These are phyloP conservation scores for Sphaerophoria rueppellii DNA, from an alignment of 2,888 invertebrate species.

Conservation along the genomic window DNA sequence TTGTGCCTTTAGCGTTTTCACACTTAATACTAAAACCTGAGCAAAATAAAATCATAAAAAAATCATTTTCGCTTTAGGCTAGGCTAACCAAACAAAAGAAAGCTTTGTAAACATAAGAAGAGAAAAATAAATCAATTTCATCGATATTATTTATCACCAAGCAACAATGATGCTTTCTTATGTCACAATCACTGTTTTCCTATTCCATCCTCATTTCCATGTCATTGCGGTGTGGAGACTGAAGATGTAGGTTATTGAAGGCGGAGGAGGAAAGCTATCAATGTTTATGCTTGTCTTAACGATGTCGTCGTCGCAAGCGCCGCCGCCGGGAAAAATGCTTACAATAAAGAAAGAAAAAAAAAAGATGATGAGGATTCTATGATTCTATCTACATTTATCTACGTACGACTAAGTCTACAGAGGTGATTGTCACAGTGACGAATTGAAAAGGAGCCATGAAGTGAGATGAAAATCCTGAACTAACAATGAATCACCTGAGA, in stretches of 20 bases:
- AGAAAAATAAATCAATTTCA: conserved; percentile 54
- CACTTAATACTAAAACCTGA: neutral
- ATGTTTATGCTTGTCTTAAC: conserved; percentile 55
- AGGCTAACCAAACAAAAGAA: conserved; percentile 41
- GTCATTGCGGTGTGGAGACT: neutral
- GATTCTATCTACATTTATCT: conserved; percentile 10
- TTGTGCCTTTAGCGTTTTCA: neutral
- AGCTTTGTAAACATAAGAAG: conserved; percentile 41
- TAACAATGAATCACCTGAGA: conserved; percentile 63
- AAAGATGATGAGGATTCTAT: conserved; percentile 8
- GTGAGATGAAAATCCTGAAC: conserved; percentile 32
- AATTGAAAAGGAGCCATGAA: conserved; percentile 17
- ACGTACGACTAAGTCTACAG: neutral
- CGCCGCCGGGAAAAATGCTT: neutral
- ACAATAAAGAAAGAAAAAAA: neutral
- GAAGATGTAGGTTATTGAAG: conserved; percentile 1
- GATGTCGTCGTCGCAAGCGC: conserved; percentile 14
- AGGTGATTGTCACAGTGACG: neutral
- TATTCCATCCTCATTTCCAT: conserved; percentile 8
- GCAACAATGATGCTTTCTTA: conserved; percentile 36
- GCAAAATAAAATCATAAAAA: neutral
- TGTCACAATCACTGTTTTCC: conserved; percentile 18
- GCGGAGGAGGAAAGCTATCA: conserved; percentile 34
- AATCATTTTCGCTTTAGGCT: conserved; percentile 49
- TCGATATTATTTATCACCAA: conserved; percentile 63